Evolutionary conservation across 2,888 invertebrate genomes (phyloP), one percentile per base, ranked within the genome.

Genomic region (Cataglyphis cursor): DNA sequence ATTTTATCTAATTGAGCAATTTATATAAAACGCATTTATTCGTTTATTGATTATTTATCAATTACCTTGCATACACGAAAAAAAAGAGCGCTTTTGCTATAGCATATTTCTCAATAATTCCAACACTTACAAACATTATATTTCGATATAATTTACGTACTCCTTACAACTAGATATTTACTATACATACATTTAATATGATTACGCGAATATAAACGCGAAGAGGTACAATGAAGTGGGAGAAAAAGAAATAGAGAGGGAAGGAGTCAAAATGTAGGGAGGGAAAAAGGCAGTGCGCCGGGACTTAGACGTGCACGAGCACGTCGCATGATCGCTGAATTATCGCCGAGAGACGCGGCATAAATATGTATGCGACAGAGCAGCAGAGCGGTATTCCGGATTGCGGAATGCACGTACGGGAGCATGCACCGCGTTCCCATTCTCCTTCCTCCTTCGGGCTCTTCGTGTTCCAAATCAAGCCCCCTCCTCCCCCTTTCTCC

Each of bases 261-360:
- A 51, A 24, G 51, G 51, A 38, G 18, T 24, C 21, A n/a, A 73
- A 54, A 66, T 24, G 35, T 15, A 57, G 54, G 12, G 38, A 57
- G 48, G 12, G 51, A 78, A 3, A 57, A n/a, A 66, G 76, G 73
- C 75, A 78, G 66, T 84, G 86, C 80, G 86, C 87, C 81, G 84
- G 6, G 6, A 89, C 82, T 88, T 86, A 88, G 88, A 90, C 89
- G 86, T 88, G 89, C 89, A 87, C 88, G 91, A 87, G 85, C 87
- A 88, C 91, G 91, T 93, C 90, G 93, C 93, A 92, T 92, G 93
- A 93, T 93, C 91, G 91, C 86, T 93, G 92, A 93, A 93, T 93
- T 93, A 93, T 93, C 92, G 93, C 92, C 90, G 87, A 90, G 89
- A 88, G 90, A 89, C 91, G 90, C 89, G 81, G 90, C 91, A 93